Percentiles rank a stretch among this genome's conserved stretches.
These are phyloP conservation scores for Brachionus rotundiformis DNA, from an alignment of 1,140 invertebrate genomes.

Conservation along the genomic window DNA sequence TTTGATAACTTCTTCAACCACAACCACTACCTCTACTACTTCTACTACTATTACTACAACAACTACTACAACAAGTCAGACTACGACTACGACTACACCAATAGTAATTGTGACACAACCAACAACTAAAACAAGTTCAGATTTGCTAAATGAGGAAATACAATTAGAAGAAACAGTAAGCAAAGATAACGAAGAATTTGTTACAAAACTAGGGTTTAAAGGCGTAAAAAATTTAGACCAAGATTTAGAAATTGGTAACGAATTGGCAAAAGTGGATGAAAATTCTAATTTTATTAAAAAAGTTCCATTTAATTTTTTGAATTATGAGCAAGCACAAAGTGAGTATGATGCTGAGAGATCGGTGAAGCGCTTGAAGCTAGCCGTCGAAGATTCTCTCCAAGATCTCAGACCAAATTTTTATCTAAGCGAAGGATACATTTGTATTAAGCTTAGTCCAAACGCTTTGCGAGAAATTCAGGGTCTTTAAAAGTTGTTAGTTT, in stretches of 20 bases:
- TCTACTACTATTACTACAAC: background rate
- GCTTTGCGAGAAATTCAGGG: background rate
- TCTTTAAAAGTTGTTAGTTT: background rate
- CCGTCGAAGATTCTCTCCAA: background rate
- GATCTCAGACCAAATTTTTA: slow-evolving; percentile 7
- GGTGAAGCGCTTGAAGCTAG: background rate
- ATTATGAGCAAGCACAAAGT: background rate
- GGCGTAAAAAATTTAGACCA: background rate
- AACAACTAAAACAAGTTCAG: background rate
- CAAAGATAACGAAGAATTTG: background rate
- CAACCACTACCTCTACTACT: background rate
- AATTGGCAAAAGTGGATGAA: background rate
- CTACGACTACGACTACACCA: background rate
- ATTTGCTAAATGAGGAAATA: background rate
- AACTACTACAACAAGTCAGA: background rate
- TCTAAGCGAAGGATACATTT: background rate
- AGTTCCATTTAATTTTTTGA: background rate
- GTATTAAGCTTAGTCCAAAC: background rate
- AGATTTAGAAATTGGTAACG: background rate
- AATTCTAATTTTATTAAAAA: background rate
- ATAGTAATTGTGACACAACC: background rate
- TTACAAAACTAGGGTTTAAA: background rate
- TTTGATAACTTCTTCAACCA: background rate
- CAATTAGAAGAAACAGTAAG: background rate
- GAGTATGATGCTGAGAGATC: background rate